phyloP scores from a whole-genome alignment of 2,888 invertebrate species.

The Amiota minor region DNA sequence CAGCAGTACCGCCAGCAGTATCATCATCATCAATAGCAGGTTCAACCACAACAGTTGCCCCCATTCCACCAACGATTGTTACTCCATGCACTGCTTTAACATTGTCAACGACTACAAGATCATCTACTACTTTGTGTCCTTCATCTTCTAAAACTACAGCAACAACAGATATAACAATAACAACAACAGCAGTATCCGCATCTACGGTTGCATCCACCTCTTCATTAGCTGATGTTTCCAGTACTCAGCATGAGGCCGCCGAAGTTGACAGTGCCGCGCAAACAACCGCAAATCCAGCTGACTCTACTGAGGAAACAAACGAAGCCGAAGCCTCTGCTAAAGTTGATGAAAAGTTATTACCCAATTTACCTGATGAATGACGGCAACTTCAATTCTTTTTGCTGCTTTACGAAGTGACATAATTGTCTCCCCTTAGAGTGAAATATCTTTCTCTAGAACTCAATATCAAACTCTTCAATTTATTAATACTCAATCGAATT shows the following conservation, averaged over 20 bases:
- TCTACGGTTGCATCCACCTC: slow-evolving; percentile 31
- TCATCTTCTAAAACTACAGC: neutral
- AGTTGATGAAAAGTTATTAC: slow-evolving; percentile 59
- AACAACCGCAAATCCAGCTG: slow-evolving; percentile 44
- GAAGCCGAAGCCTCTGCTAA: slow-evolving; percentile 44
- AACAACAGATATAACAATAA: neutral
- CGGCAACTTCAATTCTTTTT: slow-evolving; percentile 32
- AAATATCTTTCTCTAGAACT: too few relatives aligned
- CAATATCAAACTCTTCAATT: too few relatives aligned
- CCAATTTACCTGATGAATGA: slow-evolving; percentile 64
- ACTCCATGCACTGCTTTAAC: slow-evolving; percentile 34
- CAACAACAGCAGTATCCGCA: neutral
- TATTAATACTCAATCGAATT: too few relatives aligned
- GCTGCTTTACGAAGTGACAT: neutral
- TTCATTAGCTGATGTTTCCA: neutral
- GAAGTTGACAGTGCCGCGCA: slow-evolving; percentile 20
- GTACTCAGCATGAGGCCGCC: neutral
- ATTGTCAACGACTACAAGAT: neutral
- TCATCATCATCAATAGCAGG: too few relatives aligned
- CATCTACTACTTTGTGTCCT: slow-evolving; percentile 30
- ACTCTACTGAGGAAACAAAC: slow-evolving; percentile 14
- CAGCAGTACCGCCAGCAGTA: neutral
- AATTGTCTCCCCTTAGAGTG: too few relatives aligned
- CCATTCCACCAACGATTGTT: neutral
- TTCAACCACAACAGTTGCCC: neutral